A percentile compares a stretch with the other conserved stretches of the same genome.
Conservation (phyloP, 2,888 invertebrate species). For the Paralinhomoeus sp. region DNA sequence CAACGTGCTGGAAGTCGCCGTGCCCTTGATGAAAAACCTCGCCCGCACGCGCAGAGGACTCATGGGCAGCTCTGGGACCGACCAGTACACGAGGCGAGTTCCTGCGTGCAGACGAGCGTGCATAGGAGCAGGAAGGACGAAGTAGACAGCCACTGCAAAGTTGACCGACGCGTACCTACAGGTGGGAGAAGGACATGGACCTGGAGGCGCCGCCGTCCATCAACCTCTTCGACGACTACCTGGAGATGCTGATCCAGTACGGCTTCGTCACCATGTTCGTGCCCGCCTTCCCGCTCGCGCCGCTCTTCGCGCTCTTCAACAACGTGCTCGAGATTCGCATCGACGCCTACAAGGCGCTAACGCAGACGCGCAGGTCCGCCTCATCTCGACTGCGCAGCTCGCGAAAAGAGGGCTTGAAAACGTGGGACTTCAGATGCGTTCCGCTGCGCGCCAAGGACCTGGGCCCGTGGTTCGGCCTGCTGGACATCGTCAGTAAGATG, state of each 20-base stretch:
- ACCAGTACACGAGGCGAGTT: too few species aligned
- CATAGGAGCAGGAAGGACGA: too few species aligned
- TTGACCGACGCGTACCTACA: constrained; percentile 25
- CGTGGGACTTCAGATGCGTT: constrained; percentile 1
- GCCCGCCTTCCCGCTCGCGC: constrained; percentile 79
- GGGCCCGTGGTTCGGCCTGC: constrained; percentile 43
- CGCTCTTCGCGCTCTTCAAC: constrained; percentile 64
- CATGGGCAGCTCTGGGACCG: too few species aligned
- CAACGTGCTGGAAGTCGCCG: constrained; percentile 57
- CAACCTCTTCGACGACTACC: constrained; percentile 41
- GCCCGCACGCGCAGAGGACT: too few species aligned
- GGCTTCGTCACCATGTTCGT: constrained; percentile 92
- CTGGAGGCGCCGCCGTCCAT: constrained; percentile 59
- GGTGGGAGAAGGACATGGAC: constrained; percentile 68
- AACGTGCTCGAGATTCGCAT: constrained; percentile 78
- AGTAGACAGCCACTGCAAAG: too few species aligned
- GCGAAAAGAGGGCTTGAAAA: too few species aligned
- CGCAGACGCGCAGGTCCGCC: constrained; percentile 41
- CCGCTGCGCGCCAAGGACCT: constrained; percentile 5
- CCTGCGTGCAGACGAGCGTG: too few species aligned
- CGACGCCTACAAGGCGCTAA: constrained; percentile 69
- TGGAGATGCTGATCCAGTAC: constrained; percentile 88
- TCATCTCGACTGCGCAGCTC: too few species aligned
- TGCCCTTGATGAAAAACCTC: constrained; percentile 38
- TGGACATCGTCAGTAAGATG: constrained; percentile 69